Base-by-base conservation (phyloP, 1,140 invertebrate genomes). In the Onthophagus taurus region DNA sequence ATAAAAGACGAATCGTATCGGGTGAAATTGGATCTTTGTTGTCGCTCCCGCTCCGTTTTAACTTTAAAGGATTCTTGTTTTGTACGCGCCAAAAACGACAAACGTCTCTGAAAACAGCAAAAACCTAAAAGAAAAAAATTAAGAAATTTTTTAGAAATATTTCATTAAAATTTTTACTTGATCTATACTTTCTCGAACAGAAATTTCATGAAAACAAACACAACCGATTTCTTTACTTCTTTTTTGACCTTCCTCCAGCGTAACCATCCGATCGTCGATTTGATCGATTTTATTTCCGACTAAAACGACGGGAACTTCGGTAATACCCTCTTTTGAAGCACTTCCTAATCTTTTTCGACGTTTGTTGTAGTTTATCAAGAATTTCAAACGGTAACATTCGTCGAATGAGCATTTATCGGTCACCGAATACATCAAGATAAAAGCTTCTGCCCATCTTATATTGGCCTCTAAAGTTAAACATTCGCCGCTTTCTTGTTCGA, bases 331-430 rank as follows among this genome's bases (percentile, higher is more conserved):
- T 39, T 60, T 60, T 6, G 37, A 42, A 13, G 61, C 65, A 3
- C 67, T 69, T 1, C 70, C 69, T 9, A 82, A 65, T 49, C 80
- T 71, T 42, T 78, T 71, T 53, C 78, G 68, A 16, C 79, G 65
- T 53, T 84, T 84, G 58, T 78, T 85, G 54, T 85, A 83, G 54
- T 81, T 82, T 47, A 86, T 86, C 31, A 87, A 71, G 55, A 83
- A 86, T 57, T 84, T 80, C 2, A 88, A 68, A 3, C 83, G 73
- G 57, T 83, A 83, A 55, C 82, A 86, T 57, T 88, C 83, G 58
- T 89, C 83, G 61, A 89, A 89, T 18, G 84, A 87, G 50, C 80
- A 80, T 49, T 84, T 83, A 58, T 89, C 84, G 3, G 83, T 85
- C 2, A 90, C 80, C 0, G 85, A 83, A 58, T 88, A 89, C 62